Conservation (phyloP, 2,113 vertebrate species). For the Patagioenas fasciata region DNA sequence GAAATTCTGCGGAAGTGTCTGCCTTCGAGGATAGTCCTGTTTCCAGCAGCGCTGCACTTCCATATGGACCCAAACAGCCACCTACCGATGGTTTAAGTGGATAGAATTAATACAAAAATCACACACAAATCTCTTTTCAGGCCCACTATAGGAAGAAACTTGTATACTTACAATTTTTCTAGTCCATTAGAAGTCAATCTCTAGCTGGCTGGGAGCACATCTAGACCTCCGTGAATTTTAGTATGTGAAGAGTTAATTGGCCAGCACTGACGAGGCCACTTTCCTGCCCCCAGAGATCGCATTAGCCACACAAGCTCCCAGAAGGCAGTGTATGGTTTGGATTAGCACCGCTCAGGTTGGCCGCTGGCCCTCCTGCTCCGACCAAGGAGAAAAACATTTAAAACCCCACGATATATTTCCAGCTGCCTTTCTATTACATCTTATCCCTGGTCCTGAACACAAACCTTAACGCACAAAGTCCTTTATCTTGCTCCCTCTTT, state of each 20-base stretch:
- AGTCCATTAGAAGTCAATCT: background rate
- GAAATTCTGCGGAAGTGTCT: background rate
- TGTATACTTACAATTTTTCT: background rate
- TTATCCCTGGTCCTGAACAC: slow-evolving; percentile 62
- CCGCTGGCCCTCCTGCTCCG: slow-evolving; percentile 44
- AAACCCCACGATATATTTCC: background rate
- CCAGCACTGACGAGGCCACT: slow-evolving; percentile 57
- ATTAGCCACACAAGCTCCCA: slow-evolving; percentile 73
- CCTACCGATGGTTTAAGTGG: background rate
- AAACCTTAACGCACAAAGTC: slow-evolving; percentile 56
- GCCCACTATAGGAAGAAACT: background rate
- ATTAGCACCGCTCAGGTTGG: slow-evolving; percentile 82
- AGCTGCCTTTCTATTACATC: slow-evolving; percentile 38
- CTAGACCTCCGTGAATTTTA: background rate
- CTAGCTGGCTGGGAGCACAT: background rate
- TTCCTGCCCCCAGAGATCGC: slow-evolving; percentile 68
- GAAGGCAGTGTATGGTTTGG: slow-evolving; percentile 82
- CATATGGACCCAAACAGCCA: background rate
- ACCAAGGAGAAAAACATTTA: slow-evolving; percentile 50
- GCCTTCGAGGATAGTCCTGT: background rate
- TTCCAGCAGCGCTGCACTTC: background rate
- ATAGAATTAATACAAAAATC: background rate
- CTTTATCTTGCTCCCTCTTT: slow-evolving; percentile 71
- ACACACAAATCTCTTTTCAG: background rate
- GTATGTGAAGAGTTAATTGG: slow-evolving; percentile 75